Evolutionary conservation across 2,888 invertebrate species (phyloP).

Genomic region (Drosophila fulvimacula): DNA sequence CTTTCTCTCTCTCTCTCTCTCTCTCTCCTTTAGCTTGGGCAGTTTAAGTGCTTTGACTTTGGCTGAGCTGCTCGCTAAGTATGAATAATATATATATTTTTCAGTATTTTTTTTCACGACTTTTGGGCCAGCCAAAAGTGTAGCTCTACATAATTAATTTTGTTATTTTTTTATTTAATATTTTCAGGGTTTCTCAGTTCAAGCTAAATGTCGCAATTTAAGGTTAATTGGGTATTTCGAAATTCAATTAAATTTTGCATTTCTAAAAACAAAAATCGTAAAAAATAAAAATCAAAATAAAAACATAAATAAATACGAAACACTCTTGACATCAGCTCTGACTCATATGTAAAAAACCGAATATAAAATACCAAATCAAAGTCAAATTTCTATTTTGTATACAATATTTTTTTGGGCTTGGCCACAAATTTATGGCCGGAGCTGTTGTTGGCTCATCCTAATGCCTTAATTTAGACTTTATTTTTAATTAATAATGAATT

Average conservation of each 20-base stretch:
- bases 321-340: constrained; percentile 48
- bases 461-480: constrained; percentile 54
- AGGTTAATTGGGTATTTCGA: constrained; percentile 36
- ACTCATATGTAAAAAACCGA: constrained; percentile 22
- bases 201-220: constrained; percentile 37
- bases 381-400: constrained; percentile 49
- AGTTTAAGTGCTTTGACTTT: constrained; percentile 68
- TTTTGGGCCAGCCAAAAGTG: constrained; percentile 72
- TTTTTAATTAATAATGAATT: constrained; percentile 67
- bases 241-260: constrained; percentile 20
- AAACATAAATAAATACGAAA: constrained; percentile 13
- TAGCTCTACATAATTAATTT: constrained; percentile 32
- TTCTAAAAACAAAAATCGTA: no score
- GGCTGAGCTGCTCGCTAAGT: constrained; percentile 24
- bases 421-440: constrained; percentile 32
- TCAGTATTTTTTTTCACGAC: constrained; percentile 14
- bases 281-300: no score
- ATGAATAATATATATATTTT: constrained; percentile 17
- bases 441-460: constrained; percentile 18
- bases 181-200: constrained; percentile 46
- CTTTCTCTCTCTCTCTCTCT: neutral
- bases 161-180: constrained; percentile 12
- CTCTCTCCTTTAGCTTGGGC: constrained; percentile 28
- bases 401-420: constrained; percentile 50
- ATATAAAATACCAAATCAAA: constrained; percentile 2